Conservation (phyloP, 1,140 invertebrate genomes). For the Fopius arisanus region DNA sequence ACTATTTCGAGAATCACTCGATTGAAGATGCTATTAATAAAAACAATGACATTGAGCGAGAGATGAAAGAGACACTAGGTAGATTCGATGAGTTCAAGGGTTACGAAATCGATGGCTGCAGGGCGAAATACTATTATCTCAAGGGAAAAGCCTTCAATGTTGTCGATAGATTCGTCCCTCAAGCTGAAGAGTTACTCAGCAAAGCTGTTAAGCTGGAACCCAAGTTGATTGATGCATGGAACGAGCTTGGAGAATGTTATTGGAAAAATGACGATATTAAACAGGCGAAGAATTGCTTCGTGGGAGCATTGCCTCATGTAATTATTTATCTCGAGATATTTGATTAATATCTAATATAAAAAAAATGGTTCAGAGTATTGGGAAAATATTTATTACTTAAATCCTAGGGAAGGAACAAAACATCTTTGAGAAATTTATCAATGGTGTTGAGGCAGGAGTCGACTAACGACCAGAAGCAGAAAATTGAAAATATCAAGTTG, state of each 20-base stretch:
- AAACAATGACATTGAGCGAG: constrained; percentile 71
- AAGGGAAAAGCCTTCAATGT: constrained; percentile 83
- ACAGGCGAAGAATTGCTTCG: constrained; percentile 86
- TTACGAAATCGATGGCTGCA: constrained; percentile 67
- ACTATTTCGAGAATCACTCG: constrained; percentile 80
- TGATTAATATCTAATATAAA: neutral
- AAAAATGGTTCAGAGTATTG: too few species aligned
- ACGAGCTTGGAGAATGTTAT: constrained; percentile 88
- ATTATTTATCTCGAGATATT: constrained; percentile 44
- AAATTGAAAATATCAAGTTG: constrained; percentile 72
- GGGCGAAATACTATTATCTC: constrained; percentile 77
- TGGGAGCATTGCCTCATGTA: constrained; percentile 82
- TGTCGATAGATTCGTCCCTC: constrained; percentile 70
- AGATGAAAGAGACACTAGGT: constrained; percentile 71
- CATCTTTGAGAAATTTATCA: constrained; percentile 83
- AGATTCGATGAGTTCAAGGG: constrained; percentile 76
- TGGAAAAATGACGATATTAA: constrained; percentile 86
- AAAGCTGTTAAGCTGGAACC: constrained; percentile 88
- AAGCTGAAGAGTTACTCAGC: constrained; percentile 78
- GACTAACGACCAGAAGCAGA: constrained; percentile 65
- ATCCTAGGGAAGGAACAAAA: constrained; percentile 78
- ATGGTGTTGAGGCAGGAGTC: constrained; percentile 80
- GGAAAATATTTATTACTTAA: constrained; percentile 26
- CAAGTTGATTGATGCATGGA: constrained; percentile 85
- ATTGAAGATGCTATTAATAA: constrained; percentile 75